These are phyloP conservation scores for Andrena trimmerana DNA, from an alignment of 2,888 invertebrate species.

Conservation along the genomic window DNA sequence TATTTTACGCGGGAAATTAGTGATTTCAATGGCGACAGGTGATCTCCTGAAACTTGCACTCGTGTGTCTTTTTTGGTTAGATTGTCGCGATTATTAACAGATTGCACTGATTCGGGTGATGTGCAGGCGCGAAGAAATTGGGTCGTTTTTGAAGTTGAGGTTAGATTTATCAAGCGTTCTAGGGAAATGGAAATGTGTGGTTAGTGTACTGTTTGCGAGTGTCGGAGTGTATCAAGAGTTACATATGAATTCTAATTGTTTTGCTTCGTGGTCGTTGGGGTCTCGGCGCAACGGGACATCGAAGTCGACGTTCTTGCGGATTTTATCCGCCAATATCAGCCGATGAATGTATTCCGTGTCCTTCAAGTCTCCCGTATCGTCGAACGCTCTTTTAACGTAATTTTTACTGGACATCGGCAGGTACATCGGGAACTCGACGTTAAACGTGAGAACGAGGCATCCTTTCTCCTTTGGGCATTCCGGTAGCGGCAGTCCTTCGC, in stretches of 20 bases:
- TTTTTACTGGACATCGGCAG: constrained; percentile 85
- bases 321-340: constrained; percentile 72
- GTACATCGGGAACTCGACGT: constrained; percentile 87
- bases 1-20: background rate
- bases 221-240: constrained; percentile 21
- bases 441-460: constrained; percentile 90
- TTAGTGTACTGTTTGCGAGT: background rate
- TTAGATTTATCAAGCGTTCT: background rate
- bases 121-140: no score
- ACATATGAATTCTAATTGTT: constrained; percentile 60
- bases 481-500: constrained; percentile 91
- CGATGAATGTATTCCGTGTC: constrained; percentile 72
- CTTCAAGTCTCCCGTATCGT: constrained; percentile 52
- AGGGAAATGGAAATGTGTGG: background rate
- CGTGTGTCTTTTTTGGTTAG: background rate
- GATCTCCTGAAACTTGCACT: background rate
- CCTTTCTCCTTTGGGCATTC: constrained; percentile 89
- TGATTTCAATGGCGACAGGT: background rate
- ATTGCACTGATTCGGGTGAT: no score
- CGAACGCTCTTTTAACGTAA: constrained; percentile 78
- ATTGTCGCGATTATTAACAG: no score
- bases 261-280: constrained; percentile 55
- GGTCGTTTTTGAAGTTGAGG: no score
- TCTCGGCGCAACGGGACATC: constrained; percentile 69
- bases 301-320: constrained; percentile 73